These are phyloP conservation scores for Masnerella sp. DNA, from an alignment of 2,888 invertebrate species.

Conservation along the genomic window DNA sequence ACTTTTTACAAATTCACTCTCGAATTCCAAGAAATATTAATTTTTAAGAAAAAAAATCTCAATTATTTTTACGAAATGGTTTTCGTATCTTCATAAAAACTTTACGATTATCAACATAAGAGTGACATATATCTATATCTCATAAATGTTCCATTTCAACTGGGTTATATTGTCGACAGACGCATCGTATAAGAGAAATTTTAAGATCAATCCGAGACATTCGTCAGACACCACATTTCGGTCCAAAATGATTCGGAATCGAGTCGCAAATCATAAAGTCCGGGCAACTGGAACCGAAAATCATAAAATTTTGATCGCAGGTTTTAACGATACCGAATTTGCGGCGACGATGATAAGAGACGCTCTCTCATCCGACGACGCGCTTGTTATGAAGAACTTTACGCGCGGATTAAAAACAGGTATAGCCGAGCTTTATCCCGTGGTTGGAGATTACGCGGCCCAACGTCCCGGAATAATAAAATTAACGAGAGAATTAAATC, in stretches of 20 bases:
- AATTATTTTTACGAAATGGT: too few species aligned
- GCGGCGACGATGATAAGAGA: conserved; percentile 27
- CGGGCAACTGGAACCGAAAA: conserved; percentile 10
- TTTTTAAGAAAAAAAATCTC: too few species aligned
- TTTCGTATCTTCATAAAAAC: too few species aligned
- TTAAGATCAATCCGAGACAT: conserved; percentile 12
- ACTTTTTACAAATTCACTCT: too few species aligned
- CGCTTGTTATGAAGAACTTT: conserved; percentile 37
- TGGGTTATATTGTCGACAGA: too few species aligned
- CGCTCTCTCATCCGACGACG: conserved; percentile 9
- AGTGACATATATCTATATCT: too few species aligned
- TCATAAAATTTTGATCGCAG: conserved; percentile 30
- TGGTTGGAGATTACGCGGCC: conserved; percentile 31
- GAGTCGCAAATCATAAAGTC: conserved; percentile 37
- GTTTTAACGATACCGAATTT: conserved; percentile 25
- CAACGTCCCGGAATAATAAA: conserved; percentile 33
- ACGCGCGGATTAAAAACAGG: conserved; percentile 38
- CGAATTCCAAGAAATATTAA: too few species aligned
- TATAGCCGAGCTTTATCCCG: conserved; percentile 20
- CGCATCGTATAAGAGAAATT: conserved; percentile 67
- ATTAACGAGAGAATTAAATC: conserved; percentile 40
- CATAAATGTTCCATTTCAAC: too few species aligned
- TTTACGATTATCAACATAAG: too few species aligned
- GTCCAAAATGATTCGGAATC: conserved; percentile 10
- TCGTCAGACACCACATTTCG: not conserved